phyloP scores from a whole-genome alignment of 2,888 invertebrate genomes.

The Eilema sororculum region DNA sequence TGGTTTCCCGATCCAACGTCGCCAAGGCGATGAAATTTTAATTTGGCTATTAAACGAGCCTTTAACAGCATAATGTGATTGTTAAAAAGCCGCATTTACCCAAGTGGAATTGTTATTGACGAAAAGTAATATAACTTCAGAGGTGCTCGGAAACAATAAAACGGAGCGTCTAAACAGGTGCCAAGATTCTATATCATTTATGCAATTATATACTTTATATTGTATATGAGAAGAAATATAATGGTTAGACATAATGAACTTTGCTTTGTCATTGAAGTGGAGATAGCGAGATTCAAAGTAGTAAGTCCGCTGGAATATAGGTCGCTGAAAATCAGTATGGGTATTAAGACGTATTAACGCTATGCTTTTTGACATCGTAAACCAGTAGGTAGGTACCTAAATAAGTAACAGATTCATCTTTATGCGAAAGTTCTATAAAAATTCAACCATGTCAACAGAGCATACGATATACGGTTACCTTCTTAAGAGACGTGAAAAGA shows the following conservation, averaged over 20 bases:
- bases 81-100: conserved; percentile 44
- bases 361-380: too few relatives aligned
- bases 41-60: conserved; percentile 27
- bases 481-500: too few relatives aligned
- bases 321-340: conserved; percentile 59
- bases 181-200: conserved; percentile 38
- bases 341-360: too few relatives aligned
- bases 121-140: conserved; percentile 44
- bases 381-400: too few relatives aligned
- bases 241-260: conserved; percentile 26
- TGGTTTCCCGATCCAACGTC: conserved; percentile 15
- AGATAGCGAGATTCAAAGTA: conserved; percentile 38
- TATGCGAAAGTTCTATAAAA: too few relatives aligned
- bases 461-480: too few relatives aligned
- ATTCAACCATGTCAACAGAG: too few relatives aligned
- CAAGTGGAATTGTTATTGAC: conserved; percentile 30
- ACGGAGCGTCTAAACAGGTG: conserved; percentile 56
- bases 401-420: too few relatives aligned
- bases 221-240: conserved; percentile 29
- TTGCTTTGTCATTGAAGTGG: conserved; percentile 31
- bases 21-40: conserved; percentile 34
- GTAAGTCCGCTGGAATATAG: conserved; percentile 57
- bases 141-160: conserved; percentile 58
- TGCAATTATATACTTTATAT: conserved; percentile 37
- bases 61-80: conserved; percentile 30